These are phyloP conservation scores for Pseudeuparius sepicola DNA, from an alignment of 2,888 invertebrate species.

Conservation along the genomic window DNA sequence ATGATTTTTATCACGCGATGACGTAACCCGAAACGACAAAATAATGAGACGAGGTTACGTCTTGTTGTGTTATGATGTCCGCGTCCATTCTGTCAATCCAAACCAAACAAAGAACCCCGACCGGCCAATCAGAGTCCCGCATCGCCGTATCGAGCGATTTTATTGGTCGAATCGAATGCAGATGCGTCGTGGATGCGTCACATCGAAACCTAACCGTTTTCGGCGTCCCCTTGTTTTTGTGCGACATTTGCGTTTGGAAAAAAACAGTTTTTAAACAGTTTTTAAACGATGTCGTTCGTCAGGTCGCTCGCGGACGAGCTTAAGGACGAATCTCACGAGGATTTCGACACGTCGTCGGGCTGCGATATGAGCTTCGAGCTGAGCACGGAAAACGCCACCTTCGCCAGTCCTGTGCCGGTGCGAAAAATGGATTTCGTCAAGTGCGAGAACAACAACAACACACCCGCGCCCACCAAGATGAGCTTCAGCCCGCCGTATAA, in stretches of 20 bases:
- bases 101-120: too few relatives aligned
- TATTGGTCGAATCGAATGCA: conserved; percentile 31
- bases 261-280: not conserved
- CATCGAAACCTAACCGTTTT: conserved; percentile 27
- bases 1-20: too few relatives aligned
- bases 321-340: conserved; percentile 27
- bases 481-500: conserved; percentile 50
- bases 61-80: too few relatives aligned
- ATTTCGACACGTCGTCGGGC: conserved; percentile 41
- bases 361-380: conserved; percentile 57
- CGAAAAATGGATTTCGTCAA: conserved; percentile 51
- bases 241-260: conserved; percentile 7
- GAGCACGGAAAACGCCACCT: conserved; percentile 41
- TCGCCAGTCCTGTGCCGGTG: conserved; percentile 36
- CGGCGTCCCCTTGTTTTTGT: conserved; percentile 16
- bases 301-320: conserved; percentile 28
- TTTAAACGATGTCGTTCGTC: conserved; percentile 27
- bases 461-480: conserved; percentile 31
- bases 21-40: too few relatives aligned
- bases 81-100: too few relatives aligned
- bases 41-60: too few relatives aligned
- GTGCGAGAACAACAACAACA: conserved; percentile 23
- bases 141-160: too few relatives aligned
- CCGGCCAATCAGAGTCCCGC: too few relatives aligned
- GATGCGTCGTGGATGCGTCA: conserved; percentile 26